Base-by-base conservation (phyloP, 2,113 vertebrate genomes). In the Micronycteris hirsuta region DNA sequence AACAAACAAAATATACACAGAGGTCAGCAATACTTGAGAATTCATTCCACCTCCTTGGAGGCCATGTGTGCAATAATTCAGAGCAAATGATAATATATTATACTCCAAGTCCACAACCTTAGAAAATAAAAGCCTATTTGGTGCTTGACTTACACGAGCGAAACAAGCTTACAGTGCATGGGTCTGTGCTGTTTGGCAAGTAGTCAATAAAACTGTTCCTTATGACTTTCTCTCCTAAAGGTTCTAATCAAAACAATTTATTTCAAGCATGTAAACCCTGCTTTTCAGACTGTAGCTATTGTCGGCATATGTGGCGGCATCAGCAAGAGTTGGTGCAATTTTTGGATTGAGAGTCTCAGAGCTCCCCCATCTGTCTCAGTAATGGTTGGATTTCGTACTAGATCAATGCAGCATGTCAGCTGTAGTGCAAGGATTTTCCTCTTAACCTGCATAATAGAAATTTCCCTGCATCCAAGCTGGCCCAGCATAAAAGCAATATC, bases 241-340 rank as follows among this genome's bases (percentile, higher is more conserved):
- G 98, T 98, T 99, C 98, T 98, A 98, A 98, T 98, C 98, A 98
- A 98, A 98, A 98, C 98, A 98, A 98, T 98, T 98, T 98, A 98
- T 98, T 99, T 98, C 98, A 98, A 93, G 97, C 98, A 97, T 98
- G 98, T 98, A 98, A 99, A 98, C 97, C 97, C 97, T 93, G 97
- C 93, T 98, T 98, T 98, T 98, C 98, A 98, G 97, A 95, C 87
- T 96, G 94, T 94, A 97, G 98, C 97, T 98, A 96, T 98, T 98
- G 98, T 98, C 98, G 98, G 98, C n/a, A 71, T 74, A 88, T 0
- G 36, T 92, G 86, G 90, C 97, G 85, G 93, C 95, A 97, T 70
- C 97, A 0, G 33, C 98, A 95, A 89, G 33, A 96, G 93, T 93
- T 54, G 91, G 84, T 89, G 45, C 38, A 56, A 24, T 65, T 83